These are phyloP conservation scores for Hyperopisus bebe DNA, from an alignment of 2,113 vertebrate genomes.

Conservation along the genomic window DNA sequence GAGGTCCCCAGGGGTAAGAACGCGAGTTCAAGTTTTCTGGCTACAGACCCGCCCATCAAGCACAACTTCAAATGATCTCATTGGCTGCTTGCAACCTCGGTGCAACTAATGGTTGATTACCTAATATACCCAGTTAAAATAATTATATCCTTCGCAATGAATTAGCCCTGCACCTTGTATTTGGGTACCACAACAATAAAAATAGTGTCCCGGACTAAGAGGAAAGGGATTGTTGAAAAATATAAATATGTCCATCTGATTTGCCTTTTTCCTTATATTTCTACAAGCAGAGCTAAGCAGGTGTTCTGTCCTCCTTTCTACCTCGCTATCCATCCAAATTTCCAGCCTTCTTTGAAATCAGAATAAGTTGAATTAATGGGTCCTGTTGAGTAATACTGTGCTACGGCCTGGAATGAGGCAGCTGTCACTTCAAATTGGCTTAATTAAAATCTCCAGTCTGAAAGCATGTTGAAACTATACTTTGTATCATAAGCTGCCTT, in stretches of 20 bases:
- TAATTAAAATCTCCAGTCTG: slow-evolving; percentile 6
- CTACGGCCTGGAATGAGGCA: background rate
- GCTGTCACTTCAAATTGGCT: background rate
- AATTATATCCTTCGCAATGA: slow-evolving; percentile 1
- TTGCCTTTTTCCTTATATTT: background rate
- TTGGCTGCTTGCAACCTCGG: background rate
- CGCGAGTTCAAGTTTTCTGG: background rate
- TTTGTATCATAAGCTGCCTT: background rate
- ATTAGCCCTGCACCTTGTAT: background rate
- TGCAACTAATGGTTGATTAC: background rate
- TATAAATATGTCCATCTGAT: background rate
- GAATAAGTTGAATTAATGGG: background rate
- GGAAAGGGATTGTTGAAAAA: background rate
- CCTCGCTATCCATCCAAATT: background rate
- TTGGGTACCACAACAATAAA: background rate
- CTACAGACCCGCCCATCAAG: background rate
- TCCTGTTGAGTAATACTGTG: background rate
- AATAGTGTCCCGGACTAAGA: background rate
- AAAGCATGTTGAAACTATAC: background rate
- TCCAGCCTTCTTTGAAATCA: background rate
- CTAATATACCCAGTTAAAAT: background rate
- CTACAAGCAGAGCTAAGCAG: background rate
- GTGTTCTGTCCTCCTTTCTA: background rate
- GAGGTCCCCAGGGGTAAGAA: background rate
- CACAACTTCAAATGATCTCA: background rate